These are phyloP conservation scores for Natrix natrix DNA, from an alignment of 2,797 vertebrate species.

Conservation along the genomic window DNA sequence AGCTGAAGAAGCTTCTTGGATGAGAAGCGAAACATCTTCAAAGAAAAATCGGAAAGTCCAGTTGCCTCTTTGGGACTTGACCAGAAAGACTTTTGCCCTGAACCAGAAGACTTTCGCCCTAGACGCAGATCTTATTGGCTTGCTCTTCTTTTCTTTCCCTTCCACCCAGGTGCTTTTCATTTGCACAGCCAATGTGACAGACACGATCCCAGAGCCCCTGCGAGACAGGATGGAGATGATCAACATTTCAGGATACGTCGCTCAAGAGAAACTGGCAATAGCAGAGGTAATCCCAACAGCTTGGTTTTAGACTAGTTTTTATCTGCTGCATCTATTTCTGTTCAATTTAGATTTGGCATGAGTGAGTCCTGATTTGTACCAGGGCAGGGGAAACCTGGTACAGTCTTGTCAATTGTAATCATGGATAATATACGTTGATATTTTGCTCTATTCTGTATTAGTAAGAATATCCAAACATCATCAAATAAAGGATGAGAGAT, in stretches of 20 bases:
- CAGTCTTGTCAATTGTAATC: background rate
- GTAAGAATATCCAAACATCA: background rate
- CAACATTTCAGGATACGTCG: slow-evolving; percentile 94
- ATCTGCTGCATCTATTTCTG: background rate
- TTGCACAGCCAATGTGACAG: slow-evolving; percentile 92
- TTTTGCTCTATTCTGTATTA: background rate
- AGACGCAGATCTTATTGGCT: too few relatives aligned
- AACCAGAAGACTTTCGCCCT: background rate
- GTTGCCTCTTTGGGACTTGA: background rate
- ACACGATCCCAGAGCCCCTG: slow-evolving; percentile 96
- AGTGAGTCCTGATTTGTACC: background rate
- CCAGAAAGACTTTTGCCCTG: background rate
- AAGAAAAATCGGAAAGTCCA: too few relatives aligned
- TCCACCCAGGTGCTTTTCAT: slow-evolving; percentile 87
- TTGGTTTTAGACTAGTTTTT: background rate
- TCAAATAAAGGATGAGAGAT: background rate
- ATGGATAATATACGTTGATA: background rate
- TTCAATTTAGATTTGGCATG: background rate
- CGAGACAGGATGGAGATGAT: slow-evolving; percentile 99
- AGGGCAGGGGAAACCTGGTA: background rate
- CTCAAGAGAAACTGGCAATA: slow-evolving; percentile 96
- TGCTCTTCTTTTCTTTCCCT: background rate
- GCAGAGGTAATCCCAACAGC: slow-evolving; percentile 80
- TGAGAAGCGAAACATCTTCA: too few relatives aligned
- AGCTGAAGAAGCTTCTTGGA: too few relatives aligned